A percentile compares a stretch with the other conserved stretches of the same genome.
Evolutionary conservation across 2,888 invertebrate genomes (phyloP).

Genomic region (Hirtodrosophila alboralis): DNA sequence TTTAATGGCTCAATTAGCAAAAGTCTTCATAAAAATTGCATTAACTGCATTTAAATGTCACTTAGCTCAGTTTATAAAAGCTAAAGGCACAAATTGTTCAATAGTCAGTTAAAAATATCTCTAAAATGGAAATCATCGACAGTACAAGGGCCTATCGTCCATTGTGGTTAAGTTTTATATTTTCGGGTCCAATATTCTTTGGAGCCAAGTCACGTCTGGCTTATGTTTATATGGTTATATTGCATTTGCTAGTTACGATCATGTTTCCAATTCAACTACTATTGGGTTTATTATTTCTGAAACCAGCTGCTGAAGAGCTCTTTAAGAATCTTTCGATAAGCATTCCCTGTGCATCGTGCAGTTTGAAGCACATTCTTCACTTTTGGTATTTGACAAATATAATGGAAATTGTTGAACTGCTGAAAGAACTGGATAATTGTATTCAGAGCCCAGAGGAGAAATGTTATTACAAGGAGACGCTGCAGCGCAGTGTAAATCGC

Average conservation of each 20-base stretch:
- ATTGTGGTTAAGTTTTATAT: conserved; percentile 49
- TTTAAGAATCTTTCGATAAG: too few species aligned
- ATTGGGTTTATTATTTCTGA: conserved; percentile 40
- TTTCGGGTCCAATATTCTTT: conserved; percentile 49
- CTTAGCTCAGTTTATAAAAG: conserved; percentile 58
- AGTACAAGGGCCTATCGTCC: conserved; percentile 54
- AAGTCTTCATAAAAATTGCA: conserved; percentile 49
- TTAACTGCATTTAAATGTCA: conserved; percentile 59
- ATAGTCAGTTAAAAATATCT: conserved; percentile 17
- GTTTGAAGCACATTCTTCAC: conserved; percentile 48
- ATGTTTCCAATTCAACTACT: conserved; percentile 63
- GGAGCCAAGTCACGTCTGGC: conserved; percentile 13
- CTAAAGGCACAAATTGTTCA: background rate
- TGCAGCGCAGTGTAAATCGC: conserved; percentile 24
- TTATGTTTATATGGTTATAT: conserved; percentile 19
- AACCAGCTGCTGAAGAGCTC: conserved; percentile 31
- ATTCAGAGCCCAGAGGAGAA: conserved; percentile 33
- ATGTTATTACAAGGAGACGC: conserved; percentile 31
- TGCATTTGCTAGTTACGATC: conserved; percentile 51
- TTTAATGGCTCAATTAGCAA: conserved; percentile 54
- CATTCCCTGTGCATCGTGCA: conserved; percentile 50
- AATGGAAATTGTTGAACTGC: conserved; percentile 39
- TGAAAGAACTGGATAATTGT: conserved; percentile 40
- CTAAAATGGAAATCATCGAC: conserved; percentile 37
- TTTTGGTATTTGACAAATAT: conserved; percentile 40